Evolutionary conservation across 2,888 invertebrate species (phyloP), one percentile per base, ranked within the genome.

Genomic region (Bembecia ichneumoniformis): DNA sequence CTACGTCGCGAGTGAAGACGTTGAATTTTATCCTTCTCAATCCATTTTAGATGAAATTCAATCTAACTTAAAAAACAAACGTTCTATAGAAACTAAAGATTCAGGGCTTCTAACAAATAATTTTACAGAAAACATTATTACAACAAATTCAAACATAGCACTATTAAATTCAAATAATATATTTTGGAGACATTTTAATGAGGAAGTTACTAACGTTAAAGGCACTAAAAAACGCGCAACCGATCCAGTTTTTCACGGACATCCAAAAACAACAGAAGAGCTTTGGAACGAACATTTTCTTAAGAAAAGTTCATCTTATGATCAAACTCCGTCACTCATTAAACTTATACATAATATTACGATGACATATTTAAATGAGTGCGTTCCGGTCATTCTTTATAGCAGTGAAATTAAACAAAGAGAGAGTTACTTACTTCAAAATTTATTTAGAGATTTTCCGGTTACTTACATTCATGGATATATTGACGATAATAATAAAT

Each of bases 301-400:
- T n/a, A 68, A 87, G 34, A 68, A 80, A 59, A 70, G 56, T 43
- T 47, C 55, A 20, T 64, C 57, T 9, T 84, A 77, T 44, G 87
- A 89, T 54, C 90, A 91, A 72, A 83, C 80, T 0, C 70, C 82
- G n/a, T 91, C 92, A 0, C 74, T 93, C 9, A 88, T 91, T 1
- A 77, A 77, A 46, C 77, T 93, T 11, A 64, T 93, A 3, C 87
- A 88, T 52, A 89, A 89, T 61, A 82, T 93, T 36, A 89, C 91
- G 1, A 47, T 76, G 1, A 84, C 88, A 7, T 90, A 93, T 71
- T 69, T 93, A 20, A 76, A 71, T n/a, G 89, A 90, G 51, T 93
- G 93, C 60, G 89, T 89, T 1, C 90, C 92, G 1, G 84, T 91
- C 2, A 86, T 93, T 52, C 83, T 93, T n/a, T 93, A 93, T 58